phyloP scores from a whole-genome alignment of 1,140 invertebrate genomes.

The Cataglyphis hispanica region DNA sequence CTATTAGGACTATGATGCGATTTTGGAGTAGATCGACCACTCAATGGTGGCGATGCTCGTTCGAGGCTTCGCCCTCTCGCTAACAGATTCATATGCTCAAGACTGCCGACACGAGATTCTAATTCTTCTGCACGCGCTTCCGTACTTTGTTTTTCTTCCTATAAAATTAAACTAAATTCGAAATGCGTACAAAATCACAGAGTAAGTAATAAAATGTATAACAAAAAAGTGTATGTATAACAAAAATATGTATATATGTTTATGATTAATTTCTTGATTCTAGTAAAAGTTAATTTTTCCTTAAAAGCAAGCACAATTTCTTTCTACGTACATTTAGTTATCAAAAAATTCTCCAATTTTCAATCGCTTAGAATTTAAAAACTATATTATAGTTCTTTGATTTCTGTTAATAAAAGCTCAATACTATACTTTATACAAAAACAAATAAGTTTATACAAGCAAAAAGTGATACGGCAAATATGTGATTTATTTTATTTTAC shows the following conservation, averaged over 20 bases:
- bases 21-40: conserved; percentile 93
- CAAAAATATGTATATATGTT: no score
- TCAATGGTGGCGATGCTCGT: conserved; percentile 91
- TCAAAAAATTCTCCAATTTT: conserved; percentile 5
- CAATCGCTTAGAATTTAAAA: background rate
- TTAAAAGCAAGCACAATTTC: no score
- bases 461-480: background rate
- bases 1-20: conserved; percentile 92
- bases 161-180: conserved; percentile 41
- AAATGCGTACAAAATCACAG: background rate
- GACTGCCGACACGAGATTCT: conserved; percentile 97
- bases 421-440: background rate
- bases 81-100: conserved; percentile 96
- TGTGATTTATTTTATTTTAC: background rate
- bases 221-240: no score
- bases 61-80: conserved; percentile 92
- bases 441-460: background rate
- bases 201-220: background rate
- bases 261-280: no score
- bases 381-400: background rate
- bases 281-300: no score
- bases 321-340: no score
- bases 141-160: conserved; percentile 99
- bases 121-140: conserved; percentile 98
- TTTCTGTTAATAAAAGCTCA: background rate